A percentile compares a stretch with the other conserved stretches of the same genome.
Conservation (phyloP, 2,797 vertebrate species). For the Crypturellus tataupa region DNA sequence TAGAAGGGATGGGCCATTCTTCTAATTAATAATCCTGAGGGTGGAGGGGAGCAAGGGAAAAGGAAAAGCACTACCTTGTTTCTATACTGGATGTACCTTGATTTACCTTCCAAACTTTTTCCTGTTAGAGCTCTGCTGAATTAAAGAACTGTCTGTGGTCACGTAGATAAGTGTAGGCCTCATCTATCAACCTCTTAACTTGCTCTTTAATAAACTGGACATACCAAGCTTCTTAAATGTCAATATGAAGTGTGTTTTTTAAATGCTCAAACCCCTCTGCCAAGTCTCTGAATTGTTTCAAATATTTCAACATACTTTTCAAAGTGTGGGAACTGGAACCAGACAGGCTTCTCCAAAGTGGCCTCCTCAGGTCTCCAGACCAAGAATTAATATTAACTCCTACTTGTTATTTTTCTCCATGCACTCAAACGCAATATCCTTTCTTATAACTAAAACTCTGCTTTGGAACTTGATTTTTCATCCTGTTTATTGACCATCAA, state of each 20-base stretch:
- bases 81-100: neutral
- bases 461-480: neutral
- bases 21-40: neutral
- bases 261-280: neutral
- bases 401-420: too few relatives aligned
- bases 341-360: neutral
- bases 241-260: neutral
- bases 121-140: neutral
- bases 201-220: neutral
- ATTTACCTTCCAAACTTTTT: neutral
- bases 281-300: neutral
- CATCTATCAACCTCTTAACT: neutral
- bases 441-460: neutral
- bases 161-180: neutral
- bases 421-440: neutral
- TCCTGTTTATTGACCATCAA: neutral
- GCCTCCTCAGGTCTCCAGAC: neutral
- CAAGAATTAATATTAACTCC: neutral
- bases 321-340: neutral
- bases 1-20: neutral
- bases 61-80: neutral
- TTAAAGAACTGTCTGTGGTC: neutral
- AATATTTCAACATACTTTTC: neutral
- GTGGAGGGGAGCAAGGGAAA: too few relatives aligned
- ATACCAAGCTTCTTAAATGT: neutral